Percentiles rank a stretch among this genome's conserved stretches.
Conservation (phyloP, 2,113 vertebrate genomes). For the Heteronetta atricapilla region DNA sequence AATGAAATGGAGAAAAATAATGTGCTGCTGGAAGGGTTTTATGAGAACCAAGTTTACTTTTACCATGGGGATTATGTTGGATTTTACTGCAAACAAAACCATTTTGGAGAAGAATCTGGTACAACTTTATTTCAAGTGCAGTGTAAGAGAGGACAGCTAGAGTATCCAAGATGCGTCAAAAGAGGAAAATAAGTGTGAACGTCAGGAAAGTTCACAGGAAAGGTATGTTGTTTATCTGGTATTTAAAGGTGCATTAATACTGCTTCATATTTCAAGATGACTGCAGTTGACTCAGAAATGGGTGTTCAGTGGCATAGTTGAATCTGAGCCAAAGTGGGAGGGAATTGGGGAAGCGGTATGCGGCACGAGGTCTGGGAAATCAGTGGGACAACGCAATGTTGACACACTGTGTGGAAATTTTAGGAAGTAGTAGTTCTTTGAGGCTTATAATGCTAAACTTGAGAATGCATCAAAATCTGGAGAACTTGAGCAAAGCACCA, state of each 20-base stretch:
- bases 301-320: neutral
- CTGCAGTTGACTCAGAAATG: neutral
- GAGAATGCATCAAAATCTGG: neutral
- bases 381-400: neutral
- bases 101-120: constrained; percentile 19
- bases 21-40: constrained; percentile 70
- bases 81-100: constrained; percentile 71
- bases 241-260: neutral
- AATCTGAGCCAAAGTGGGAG: neutral
- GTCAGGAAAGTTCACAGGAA: constrained; percentile 1
- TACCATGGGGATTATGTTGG: constrained; percentile 77
- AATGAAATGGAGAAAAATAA: constrained; percentile 76
- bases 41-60: constrained; percentile 68
- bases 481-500: neutral
- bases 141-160: constrained; percentile 70
- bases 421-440: neutral
- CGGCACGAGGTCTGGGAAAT: neutral
- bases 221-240: neutral
- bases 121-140: constrained; percentile 68
- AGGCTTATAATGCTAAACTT: neutral
- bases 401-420: fast-evolving
- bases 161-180: constrained; percentile 68
- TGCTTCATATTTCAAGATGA: neutral
- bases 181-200: constrained; percentile 39
- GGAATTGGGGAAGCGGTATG: neutral